Evolutionary conservation across 1,140 invertebrate species (phyloP), one percentile per base, ranked within the genome.

Genomic region (Ptiloglossa arizonensis): DNA sequence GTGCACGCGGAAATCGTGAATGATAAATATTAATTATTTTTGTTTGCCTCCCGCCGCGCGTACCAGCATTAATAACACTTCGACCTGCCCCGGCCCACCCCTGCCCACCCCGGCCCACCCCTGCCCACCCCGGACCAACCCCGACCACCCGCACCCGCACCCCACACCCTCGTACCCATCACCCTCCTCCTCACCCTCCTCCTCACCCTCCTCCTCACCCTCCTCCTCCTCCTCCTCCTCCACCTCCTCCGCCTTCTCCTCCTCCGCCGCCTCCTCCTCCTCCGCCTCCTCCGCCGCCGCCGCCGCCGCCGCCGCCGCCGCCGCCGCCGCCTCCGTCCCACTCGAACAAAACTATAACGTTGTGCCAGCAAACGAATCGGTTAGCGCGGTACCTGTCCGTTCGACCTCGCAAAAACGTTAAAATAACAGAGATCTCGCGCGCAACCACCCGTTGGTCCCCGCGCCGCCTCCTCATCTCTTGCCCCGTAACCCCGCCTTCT

Each of bases 11-110:
- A 93, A 93, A 93, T 92, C 90, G 90, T 89, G 86, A 87, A 92
- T 90, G 91, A 93, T 93, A 93, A 93, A 93, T 93, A 93, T 91
- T 92, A 92, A 92, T 93, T 92, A 93, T 92, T 93, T 93, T 92
- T 93, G 91, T 93, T 93, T 93, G 90, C 90, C 89, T 88, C 88
- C 89, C 84, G 86, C 86, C 88, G 87, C 83, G 85, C 89, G 89
- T 82, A 89, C 86, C 87, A 89, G 90, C 89, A 93, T 93, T 93
- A 92, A 92, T 92, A 93, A 92, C 91, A 90, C 91, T 91, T 91
- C 88, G 90, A 89, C 81, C 80, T 50, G 63, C 50, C 50, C 54
- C n/a, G n/a, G n/a, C n/a, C n/a, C n/a, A n/a, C n/a, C n/a, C 59
- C 71, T 44, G 27, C 66, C 63, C 71, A 50, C 41, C 38, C 50